Evolutionary conservation across 2,797 vertebrate species (phyloP).

Genomic region (Paedocypris micromegethes): DNA sequence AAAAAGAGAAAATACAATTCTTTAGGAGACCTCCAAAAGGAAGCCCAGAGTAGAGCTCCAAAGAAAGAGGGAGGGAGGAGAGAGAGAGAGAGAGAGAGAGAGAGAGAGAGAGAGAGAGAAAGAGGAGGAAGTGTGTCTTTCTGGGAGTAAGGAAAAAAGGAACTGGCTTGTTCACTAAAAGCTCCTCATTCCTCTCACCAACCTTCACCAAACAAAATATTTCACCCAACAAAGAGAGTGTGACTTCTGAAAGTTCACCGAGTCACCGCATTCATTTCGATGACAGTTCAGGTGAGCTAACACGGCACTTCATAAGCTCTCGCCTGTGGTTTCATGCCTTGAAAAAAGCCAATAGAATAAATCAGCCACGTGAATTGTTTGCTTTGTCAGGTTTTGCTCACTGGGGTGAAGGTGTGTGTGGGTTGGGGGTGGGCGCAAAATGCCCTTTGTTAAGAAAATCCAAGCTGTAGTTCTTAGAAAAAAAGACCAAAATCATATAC

Average conservation of each 20-base stretch:
- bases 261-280: slow-evolving; percentile 52
- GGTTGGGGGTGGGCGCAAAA: slow-evolving; percentile 21
- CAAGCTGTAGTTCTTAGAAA: too few species aligned
- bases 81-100: slow-evolving; percentile 27
- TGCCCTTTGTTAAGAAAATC: neutral
- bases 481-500: too few species aligned
- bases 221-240: slow-evolving; percentile 54
- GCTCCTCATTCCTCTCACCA: slow-evolving; percentile 39
- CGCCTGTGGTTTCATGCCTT: slow-evolving; percentile 51
- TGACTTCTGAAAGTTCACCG: slow-evolving; percentile 56
- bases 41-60: slow-evolving; percentile 42
- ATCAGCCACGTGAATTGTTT: slow-evolving; percentile 38
- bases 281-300: slow-evolving; percentile 56
- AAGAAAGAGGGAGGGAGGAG: slow-evolving; percentile 41
- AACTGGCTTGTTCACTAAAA: slow-evolving; percentile 26
- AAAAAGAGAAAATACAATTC: slow-evolving; percentile 44
- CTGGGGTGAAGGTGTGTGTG: slow-evolving; percentile 24
- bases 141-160: slow-evolving; percentile 52
- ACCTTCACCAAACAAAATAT: slow-evolving; percentile 43
- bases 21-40: slow-evolving; percentile 53
- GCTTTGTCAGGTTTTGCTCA: slow-evolving; percentile 29
- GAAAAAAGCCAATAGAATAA: slow-evolving; percentile 46
- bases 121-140: slow-evolving; percentile 15
- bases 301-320: slow-evolving; percentile 43
- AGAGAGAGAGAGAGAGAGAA: slow-evolving; percentile 48